These are phyloP conservation scores for Portevinia maculata DNA, from an alignment of 2,888 invertebrate genomes.

Conservation along the genomic window DNA sequence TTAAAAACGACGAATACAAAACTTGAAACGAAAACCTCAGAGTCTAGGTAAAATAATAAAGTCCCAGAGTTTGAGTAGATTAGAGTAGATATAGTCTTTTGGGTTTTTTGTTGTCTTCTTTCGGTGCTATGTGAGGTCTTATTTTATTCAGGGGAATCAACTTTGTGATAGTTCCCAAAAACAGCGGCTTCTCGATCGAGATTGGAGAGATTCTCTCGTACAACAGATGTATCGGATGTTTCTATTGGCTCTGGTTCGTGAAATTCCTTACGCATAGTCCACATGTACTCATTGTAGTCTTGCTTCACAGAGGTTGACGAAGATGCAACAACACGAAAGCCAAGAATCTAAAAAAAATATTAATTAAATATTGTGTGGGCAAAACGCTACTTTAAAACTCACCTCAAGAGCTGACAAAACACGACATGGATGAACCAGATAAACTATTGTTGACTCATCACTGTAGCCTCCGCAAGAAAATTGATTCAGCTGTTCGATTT, in stretches of 20 bases:
- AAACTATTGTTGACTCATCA: constrained; percentile 93
- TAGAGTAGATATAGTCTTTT: constrained; percentile 65
- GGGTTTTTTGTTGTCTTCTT: constrained; percentile 56
- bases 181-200: constrained; percentile 84
- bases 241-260: constrained; percentile 87
- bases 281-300: constrained; percentile 95
- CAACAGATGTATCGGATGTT: constrained; percentile 83
- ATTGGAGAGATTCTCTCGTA: constrained; percentile 86
- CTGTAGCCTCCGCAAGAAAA: constrained; percentile 93
- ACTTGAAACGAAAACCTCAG: constrained; percentile 35
- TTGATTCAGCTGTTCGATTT: constrained; percentile 91
- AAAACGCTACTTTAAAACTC: constrained; percentile 61
- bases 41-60: constrained; percentile 36
- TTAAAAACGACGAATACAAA: constrained; percentile 28
- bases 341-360: constrained; percentile 86
- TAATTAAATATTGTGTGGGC: background rate
- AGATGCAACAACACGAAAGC: constrained; percentile 94
- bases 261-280: constrained; percentile 96
- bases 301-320: constrained; percentile 93
- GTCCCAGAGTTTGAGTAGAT: constrained; percentile 38
- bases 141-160: constrained; percentile 82
- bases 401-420: constrained; percentile 93
- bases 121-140: constrained; percentile 6
- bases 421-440: constrained; percentile 93
- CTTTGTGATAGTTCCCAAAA: constrained; percentile 82